phyloP scores from a whole-genome alignment of 2,797 vertebrate genomes.

The Onychomys arenicola region DNA sequence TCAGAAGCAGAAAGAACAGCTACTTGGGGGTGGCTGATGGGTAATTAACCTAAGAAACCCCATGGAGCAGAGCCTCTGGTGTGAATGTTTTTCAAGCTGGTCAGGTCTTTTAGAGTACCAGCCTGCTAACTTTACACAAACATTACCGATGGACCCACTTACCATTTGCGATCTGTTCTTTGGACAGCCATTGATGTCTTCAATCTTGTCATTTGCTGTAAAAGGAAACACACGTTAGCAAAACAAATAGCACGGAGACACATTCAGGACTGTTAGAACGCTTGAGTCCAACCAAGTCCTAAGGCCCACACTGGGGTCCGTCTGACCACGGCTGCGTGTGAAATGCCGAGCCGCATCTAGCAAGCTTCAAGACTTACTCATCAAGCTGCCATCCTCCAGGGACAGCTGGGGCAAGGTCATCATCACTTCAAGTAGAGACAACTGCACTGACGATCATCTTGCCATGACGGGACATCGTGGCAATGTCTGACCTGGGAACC shows the following conservation, averaged over 20 bases:
- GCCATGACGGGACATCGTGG: slow-evolving; percentile 6
- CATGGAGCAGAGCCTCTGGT: neutral
- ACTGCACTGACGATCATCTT: slow-evolving; percentile 88
- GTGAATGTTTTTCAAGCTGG: slow-evolving; percentile 27
- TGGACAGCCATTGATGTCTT: slow-evolving; percentile 98
- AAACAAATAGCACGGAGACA: slow-evolving; percentile 52
- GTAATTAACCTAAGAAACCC: slow-evolving; percentile 20
- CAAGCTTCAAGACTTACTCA: slow-evolving; percentile 84
- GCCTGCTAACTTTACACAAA: neutral
- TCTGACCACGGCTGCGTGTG: slow-evolving; percentile 79
- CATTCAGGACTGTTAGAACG: slow-evolving; percentile 61
- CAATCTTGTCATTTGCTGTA: slow-evolving; percentile 99
- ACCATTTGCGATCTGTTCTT: slow-evolving; percentile 99
- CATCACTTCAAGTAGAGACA: slow-evolving; percentile 89
- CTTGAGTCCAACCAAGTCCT: slow-evolving; percentile 75
- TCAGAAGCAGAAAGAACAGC: slow-evolving; percentile 19
- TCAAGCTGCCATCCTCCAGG: slow-evolving; percentile 80
- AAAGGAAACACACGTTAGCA: slow-evolving; percentile 81
- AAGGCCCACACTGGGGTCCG: slow-evolving; percentile 56
- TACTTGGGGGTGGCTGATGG: neutral
- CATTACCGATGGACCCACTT: slow-evolving; percentile 83
- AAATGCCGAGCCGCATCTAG: slow-evolving; percentile 80
- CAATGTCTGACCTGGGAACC: slow-evolving; percentile 30
- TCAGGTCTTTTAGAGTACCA: slow-evolving; percentile 20
- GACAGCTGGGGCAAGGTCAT: slow-evolving; percentile 93